Conservation (phyloP, 2,113 vertebrate genomes). For the Silurus meridionalis region DNA sequence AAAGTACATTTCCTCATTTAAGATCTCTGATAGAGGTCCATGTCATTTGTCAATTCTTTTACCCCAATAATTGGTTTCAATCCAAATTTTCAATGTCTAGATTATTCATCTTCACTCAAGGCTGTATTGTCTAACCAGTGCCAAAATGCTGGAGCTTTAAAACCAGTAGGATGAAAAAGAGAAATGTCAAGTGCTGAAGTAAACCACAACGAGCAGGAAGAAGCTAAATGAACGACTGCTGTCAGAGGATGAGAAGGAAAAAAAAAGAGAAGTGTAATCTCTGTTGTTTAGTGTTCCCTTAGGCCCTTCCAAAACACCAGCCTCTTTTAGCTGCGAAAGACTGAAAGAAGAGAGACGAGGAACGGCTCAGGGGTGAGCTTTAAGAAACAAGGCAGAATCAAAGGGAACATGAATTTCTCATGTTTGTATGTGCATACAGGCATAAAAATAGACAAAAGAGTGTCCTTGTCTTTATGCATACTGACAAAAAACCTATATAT, state of each 20-base stretch:
- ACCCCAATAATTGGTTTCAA: not conserved
- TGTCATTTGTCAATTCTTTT: not conserved
- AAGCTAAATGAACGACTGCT: slow-evolving; percentile 48
- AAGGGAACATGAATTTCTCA: not conserved
- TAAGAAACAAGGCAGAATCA: not conserved
- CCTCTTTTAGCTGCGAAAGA: slow-evolving; percentile 68
- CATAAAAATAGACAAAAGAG: not conserved
- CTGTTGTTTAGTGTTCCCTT: slow-evolving; percentile 66
- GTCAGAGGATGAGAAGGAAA: slow-evolving; percentile 61
- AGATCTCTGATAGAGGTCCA: not conserved
- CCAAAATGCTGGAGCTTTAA: slow-evolving; percentile 22
- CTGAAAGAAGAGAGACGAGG: slow-evolving; percentile 41
- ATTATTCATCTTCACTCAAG: not conserved
- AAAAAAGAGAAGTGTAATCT: slow-evolving; percentile 58
- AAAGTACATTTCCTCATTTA: not conserved
- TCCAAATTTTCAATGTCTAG: not conserved
- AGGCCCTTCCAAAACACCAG: slow-evolving; percentile 65
- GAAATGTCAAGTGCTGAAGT: slow-evolving; percentile 4
- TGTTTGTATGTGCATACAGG: not conserved
- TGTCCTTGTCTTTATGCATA: not conserved
- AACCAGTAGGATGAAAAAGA: slow-evolving; percentile 17
- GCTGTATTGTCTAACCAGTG: not conserved
- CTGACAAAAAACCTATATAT: not conserved
- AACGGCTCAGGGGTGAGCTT: not conserved
- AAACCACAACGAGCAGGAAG: not conserved